phyloP scores from a whole-genome alignment of 2,113 vertebrate genomes.

The Calidris pugnax region DNA sequence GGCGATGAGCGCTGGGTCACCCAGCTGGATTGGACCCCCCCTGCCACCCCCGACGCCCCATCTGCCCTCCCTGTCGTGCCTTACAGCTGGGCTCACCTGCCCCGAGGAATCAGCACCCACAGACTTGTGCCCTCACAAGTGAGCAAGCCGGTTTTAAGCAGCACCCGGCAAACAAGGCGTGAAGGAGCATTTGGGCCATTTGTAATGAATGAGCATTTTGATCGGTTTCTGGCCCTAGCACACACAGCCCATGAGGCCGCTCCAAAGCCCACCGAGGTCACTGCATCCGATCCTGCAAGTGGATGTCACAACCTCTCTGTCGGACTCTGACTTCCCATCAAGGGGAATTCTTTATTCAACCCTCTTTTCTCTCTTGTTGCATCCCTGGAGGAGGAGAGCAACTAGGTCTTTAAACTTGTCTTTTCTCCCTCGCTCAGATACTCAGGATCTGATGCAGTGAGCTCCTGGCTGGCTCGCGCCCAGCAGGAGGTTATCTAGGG shows the following conservation, averaged over 20 bases:
- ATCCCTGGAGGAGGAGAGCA: background rate
- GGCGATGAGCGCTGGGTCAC: background rate
- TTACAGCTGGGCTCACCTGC: background rate
- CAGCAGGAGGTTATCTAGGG: background rate
- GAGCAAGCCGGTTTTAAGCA: background rate
- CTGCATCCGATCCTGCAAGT: background rate
- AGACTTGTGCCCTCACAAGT: background rate
- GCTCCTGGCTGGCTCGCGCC: background rate
- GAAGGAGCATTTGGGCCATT: background rate
- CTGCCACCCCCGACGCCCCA: rapidly evolving
- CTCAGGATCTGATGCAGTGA: background rate
- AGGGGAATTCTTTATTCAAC: background rate
- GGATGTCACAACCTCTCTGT: background rate
- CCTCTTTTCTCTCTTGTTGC: background rate
- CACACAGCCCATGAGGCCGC: rapidly evolving
- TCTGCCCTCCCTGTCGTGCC: background rate
- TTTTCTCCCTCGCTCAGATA: background rate
- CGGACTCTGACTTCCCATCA: background rate
- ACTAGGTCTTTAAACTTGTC: background rate
- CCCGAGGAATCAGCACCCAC: background rate
- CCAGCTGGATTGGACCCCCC: background rate
- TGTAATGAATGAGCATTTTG: background rate
- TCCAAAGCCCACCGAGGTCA: background rate
- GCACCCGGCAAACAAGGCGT: rapidly evolving
- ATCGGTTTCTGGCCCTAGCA: background rate